Conservation (phyloP, 2,113 vertebrate genomes). For the Acinonyx jubatus region DNA sequence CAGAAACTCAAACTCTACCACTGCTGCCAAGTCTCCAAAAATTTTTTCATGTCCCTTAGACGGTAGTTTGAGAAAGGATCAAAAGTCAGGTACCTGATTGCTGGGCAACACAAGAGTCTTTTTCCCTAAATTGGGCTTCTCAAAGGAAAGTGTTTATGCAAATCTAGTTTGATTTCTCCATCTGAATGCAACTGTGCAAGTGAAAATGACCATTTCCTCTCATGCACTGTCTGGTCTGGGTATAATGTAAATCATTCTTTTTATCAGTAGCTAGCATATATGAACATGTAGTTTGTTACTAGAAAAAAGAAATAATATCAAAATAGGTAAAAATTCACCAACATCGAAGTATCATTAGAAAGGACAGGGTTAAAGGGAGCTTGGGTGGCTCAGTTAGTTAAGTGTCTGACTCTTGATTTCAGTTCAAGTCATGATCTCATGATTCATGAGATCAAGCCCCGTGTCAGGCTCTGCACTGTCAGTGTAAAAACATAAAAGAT, state of each 20-base stretch:
- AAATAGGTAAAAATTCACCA: not conserved
- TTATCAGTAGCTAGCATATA: not conserved
- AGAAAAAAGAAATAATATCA: not conserved
- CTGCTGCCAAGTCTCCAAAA: not conserved
- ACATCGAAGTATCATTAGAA: not conserved
- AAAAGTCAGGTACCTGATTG: not conserved
- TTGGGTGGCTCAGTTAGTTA: too few relatives aligned
- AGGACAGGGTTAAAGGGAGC: not conserved
- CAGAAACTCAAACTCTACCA: not conserved
- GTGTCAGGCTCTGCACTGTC: too few relatives aligned
- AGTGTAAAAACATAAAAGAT: not conserved
- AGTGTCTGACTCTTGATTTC: too few relatives aligned
- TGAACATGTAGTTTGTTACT: not conserved
- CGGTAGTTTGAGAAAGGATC: not conserved
- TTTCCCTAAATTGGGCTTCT: not conserved
- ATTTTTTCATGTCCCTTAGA: not conserved
- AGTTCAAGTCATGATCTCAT: too few relatives aligned
- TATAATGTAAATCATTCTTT: not conserved
- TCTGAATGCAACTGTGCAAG: not conserved
- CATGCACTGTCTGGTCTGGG: not conserved
- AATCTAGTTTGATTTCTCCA: not conserved
- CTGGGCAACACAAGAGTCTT: not conserved
- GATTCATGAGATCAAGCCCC: too few relatives aligned
- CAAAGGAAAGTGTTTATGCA: not conserved
- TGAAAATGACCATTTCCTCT: conserved; percentile 14